Base-by-base conservation (phyloP, 2,888 invertebrate species). In the Tenthredo distinguenda region DNA sequence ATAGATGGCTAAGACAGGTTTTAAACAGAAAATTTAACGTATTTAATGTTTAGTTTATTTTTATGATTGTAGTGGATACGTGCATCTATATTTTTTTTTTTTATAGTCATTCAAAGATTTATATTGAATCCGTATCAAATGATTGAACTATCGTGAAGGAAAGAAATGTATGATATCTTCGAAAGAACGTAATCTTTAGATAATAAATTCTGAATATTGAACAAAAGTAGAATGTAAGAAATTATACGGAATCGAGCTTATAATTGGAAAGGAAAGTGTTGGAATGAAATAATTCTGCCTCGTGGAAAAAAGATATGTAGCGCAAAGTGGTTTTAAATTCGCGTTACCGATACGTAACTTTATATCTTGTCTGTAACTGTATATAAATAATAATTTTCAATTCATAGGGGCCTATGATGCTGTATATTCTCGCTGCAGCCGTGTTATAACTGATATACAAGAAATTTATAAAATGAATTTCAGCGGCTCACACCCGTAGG, bases 371-470 rank as follows among this genome's bases (percentile, higher is more conserved):
- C 50, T 77, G 5, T 34, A 77, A 77, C 26, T 50, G 77, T 55
- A 55, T 47, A 31, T 55, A 31, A 31, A 55, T 50, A 21, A 74
- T 50, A 55, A 77, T 77, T 77, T 50, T 50, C 31, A 47, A 34
- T 50, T 34, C 18, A 55, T 77, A 47, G 7, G 18, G 7, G 50
- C 31, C 77, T 50, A 50, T 55, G 77, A 77, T 50, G 34, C 31
- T 77, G 77, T 77, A 77, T 31, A 77, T 77, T 77, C 34, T 77
- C 15, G 47, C 77, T 43, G 43, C 43, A 74, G 74, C 74, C 74
- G 43, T 55, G 26, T 31, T 50, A 18, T 31, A 15, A 40, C 9
- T 47, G 21, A 76, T 76, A n/a, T 26, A 15, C 10, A 55, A 26
- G 12, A 50, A 77, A 50, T 34, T 50, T 31, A 31, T 62, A 40